These are phyloP conservation scores for Lepidurus apus DNA, from an alignment of 1,140 invertebrate species.

Conservation along the genomic window DNA sequence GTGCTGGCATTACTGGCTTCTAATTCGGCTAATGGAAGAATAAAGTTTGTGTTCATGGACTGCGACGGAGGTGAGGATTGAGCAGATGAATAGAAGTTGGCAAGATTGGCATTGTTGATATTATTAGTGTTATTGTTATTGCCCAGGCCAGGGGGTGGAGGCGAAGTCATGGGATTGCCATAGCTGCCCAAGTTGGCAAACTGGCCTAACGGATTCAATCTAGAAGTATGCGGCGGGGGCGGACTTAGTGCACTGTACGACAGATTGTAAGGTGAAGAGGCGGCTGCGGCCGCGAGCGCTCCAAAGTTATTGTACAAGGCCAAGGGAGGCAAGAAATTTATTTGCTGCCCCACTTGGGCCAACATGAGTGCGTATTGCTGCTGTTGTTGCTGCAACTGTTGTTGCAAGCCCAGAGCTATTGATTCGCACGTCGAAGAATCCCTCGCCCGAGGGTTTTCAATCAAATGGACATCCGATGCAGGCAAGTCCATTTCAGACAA, in stretches of 20 bases:
- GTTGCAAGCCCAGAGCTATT: conserved; percentile 25
- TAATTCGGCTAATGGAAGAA: conserved; percentile 32
- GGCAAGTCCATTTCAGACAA: conserved; percentile 3
- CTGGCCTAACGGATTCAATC: not conserved
- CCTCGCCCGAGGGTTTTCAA: not conserved
- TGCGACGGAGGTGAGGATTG: not conserved
- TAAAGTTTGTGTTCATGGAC: conserved; percentile 26
- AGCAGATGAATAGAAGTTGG: conserved; percentile 22
- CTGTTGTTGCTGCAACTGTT: conserved; percentile 34
- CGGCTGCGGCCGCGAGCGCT: not conserved
- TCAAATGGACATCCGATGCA: not conserved
- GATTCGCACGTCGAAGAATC: not conserved
- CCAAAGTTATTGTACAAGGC: conserved; percentile 26
- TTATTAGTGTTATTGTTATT: not conserved
- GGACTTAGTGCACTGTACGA: not conserved
- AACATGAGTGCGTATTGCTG: conserved; percentile 34
- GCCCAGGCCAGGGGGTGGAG: not conserved
- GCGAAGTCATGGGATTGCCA: not conserved
- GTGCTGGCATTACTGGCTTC: conserved; percentile 28
- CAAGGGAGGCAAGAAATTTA: conserved; percentile 12
- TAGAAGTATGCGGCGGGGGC: not conserved
- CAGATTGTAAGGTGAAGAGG: not conserved
- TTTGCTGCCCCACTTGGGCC: conserved; percentile 32
- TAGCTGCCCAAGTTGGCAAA: not conserved
- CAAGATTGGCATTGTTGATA: conserved; percentile 12